Evolutionary conservation across 2,888 invertebrate species (phyloP).

Genomic region (Nycteola revayana): DNA sequence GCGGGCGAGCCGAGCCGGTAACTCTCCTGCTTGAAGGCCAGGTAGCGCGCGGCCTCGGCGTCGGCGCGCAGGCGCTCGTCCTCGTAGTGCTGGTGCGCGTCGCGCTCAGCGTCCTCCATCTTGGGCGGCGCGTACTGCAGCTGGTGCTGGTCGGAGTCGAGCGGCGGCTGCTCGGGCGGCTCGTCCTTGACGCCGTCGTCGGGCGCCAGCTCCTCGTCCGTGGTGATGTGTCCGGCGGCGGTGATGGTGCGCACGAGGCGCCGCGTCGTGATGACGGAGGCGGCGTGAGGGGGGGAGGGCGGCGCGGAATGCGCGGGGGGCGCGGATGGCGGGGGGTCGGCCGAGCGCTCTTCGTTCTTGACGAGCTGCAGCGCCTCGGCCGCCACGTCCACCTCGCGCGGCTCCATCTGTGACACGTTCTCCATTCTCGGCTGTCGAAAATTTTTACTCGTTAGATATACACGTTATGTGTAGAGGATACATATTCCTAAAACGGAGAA

Average conservation of each 20-base stretch:
- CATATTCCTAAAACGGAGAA: constrained; percentile 17
- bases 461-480: constrained; percentile 12
- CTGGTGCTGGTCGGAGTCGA: constrained; percentile 45
- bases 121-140: constrained; percentile 50
- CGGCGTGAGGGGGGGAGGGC: constrained; percentile 48
- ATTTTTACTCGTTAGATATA: constrained; percentile 8
- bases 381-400: constrained; percentile 37
- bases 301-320: constrained; percentile 13
- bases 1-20: constrained; percentile 52
- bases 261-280: constrained; percentile 80
- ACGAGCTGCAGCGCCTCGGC: constrained; percentile 69
- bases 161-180: constrained; percentile 50
- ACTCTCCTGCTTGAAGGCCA: constrained; percentile 66
- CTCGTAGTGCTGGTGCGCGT: constrained; percentile 52
- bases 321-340: constrained; percentile 21
- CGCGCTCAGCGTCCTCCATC: constrained; percentile 42
- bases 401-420: constrained; percentile 47
- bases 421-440: constrained; percentile 45
- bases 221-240: constrained; percentile 82
- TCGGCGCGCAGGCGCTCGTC: constrained; percentile 64
- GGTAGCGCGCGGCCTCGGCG: constrained; percentile 64
- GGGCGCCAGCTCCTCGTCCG: constrained; percentile 40
- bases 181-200: constrained; percentile 70
- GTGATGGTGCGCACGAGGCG: constrained; percentile 83
- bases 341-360: constrained; percentile 57